Base-by-base conservation (phyloP, 1,140 invertebrate species). In the Drosophila tani region DNA sequence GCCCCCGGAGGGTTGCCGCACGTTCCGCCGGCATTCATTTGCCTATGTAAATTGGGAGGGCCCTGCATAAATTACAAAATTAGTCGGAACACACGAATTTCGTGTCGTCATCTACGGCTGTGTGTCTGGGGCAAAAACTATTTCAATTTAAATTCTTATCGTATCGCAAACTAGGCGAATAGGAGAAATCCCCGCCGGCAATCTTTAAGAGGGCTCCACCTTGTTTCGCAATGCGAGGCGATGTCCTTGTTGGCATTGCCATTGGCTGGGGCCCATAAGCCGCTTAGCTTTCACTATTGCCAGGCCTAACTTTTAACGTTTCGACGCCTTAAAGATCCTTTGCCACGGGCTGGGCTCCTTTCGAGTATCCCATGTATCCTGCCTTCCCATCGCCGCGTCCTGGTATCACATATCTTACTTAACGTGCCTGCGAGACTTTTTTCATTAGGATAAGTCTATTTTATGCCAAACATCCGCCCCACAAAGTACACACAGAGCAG, bases 401-500 rank as follows among this genome's bases (percentile, higher is more conserved):
- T 70, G 60, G 59, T 75, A 84, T 88, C 82, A 91, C 85, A 85
- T 90, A 88, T 90, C 85, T 88, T 90, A 90, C 85, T 90, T 90
- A 88, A 90, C 81, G 81, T 85, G 81, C 85, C 81, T 90, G 67
- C 85, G 70, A 90, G 85, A 88, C 85, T 90, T 90, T 90, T 90
- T 90, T 91, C 85, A 90, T 90, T 90, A 90, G 85, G 86, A 91
- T 90, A 90, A 90, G 85, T 90, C 85, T 90, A 90, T 90, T 90
- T 90, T 90, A 90, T 90, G 70, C 85, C 81, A 81, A 84, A 76
- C 81, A 88, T 76, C 75, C 76, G 59, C 68, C 57, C 70, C 57
- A 63, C 77, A 62, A 32, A 59, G 53, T 56, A 43, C 35, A 47
- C 62, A 57, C 19, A 77, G 19, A 6, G 0, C 27, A 0, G 15